These are phyloP conservation scores for Armadillidium nasatum DNA, from an alignment of 1,140 invertebrate species.

Conservation along the genomic window DNA sequence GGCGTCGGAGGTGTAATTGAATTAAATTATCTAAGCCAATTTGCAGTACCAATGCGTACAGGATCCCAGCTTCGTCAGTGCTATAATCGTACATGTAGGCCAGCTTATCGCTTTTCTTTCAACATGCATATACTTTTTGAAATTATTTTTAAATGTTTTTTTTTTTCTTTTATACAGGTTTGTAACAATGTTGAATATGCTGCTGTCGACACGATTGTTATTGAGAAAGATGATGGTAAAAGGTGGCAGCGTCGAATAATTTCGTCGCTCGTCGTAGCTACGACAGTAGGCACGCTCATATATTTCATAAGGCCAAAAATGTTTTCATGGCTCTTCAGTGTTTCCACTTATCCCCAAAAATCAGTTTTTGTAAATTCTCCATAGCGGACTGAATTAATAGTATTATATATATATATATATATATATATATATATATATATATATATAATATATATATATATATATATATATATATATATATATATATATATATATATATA, in stretches of 20 bases:
- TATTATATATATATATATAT: constrained; percentile 4
- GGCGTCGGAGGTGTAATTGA: too few relatives aligned
- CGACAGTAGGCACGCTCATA: neutral
- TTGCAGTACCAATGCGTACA: too few relatives aligned
- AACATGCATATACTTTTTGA: too few relatives aligned
- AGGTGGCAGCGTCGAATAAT: neutral
- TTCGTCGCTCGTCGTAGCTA: neutral
- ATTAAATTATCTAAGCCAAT: too few relatives aligned
- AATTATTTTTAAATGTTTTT: too few relatives aligned
- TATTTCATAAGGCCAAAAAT: neutral
- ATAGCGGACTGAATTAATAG: neutral
- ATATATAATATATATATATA: constrained; percentile 5
- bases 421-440: constrained; percentile 7
- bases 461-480: constrained; percentile 10
- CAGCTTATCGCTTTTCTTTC: too few relatives aligned
- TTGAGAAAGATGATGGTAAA: neutral
- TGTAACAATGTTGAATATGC: neutral
- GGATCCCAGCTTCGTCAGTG: too few relatives aligned
- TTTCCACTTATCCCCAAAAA: neutral
- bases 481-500: constrained; percentile 1
- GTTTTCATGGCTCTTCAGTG: neutral
- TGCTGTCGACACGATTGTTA: neutral
- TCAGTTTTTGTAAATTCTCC: neutral
- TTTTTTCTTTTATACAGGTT: neutral
- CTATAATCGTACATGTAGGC: too few relatives aligned